Evolutionary conservation across 2,888 invertebrate genomes (phyloP), one percentile per base, ranked within the genome.

Genomic region (Drosophila paramelanica): DNA sequence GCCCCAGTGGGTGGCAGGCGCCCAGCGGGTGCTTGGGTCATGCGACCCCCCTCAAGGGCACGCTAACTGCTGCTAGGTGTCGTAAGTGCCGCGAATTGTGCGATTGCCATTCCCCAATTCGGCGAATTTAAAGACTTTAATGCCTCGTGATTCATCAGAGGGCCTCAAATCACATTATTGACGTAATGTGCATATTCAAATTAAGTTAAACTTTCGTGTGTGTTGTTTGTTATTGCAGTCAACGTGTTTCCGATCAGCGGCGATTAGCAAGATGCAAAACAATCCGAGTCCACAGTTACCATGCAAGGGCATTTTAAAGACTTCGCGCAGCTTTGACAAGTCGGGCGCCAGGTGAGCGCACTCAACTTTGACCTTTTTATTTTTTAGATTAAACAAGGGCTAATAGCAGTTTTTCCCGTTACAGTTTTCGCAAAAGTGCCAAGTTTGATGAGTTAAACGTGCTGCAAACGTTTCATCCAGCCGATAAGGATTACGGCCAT

Each of bases 381-480:
- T n/a, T 8, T 23, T 13, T 13, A 23, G 14, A 41, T 45, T 46
- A 50, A 47, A 14, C 51, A 41, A 33, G 2, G 45, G 31, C 51
- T 58, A 33, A 53, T 5, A 38, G 11, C 17, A 11, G 39, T 38
- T 23, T 59, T 4, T 5, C 5, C 6, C 13, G 4, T 47, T 41
- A 13, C 49, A 92, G 92, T 76, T 91, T 92, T 72, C 91, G 93
- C 51, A 95, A 95, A 90, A 94, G 94, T 91, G 94, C 97, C 90
- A 96, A 98, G 94, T 98, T 97, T 94, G 99, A 99, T 93, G 99
- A 99, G 93, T 97, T 98, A 95, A 99, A 99, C 93, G 99, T 99
- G 79, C 94, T 99, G 86, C 98, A 98, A 79, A 99, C 99, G 1
- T 95, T 98, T 90, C 99, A 99, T 93, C 99, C 99, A 43, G 94